phyloP scores from a whole-genome alignment of 2,888 invertebrate genomes.

The Eupelmus urozonus region DNA sequence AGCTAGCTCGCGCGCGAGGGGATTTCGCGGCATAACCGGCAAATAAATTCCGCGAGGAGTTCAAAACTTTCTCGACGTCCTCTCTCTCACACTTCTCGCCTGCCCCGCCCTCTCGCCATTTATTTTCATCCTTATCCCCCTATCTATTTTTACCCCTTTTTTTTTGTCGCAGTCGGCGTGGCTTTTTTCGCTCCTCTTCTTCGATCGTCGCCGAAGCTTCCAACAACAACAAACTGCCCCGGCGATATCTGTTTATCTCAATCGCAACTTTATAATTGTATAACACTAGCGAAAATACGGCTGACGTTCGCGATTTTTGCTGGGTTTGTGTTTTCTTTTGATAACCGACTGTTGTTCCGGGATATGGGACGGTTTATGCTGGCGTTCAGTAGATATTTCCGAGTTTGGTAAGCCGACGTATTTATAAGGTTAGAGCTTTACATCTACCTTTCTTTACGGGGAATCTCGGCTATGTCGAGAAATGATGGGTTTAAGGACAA shows the following conservation, averaged over 20 bases:
- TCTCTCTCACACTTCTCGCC: too few relatives aligned
- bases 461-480: too few relatives aligned
- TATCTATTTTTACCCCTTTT: slow-evolving; percentile 23
- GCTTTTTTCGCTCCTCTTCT: neutral
- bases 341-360: neutral
- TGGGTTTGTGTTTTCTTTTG: too few relatives aligned
- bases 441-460: too few relatives aligned
- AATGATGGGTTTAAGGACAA: too few relatives aligned
- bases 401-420: neutral
- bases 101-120: neutral
- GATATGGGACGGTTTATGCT: too few relatives aligned
- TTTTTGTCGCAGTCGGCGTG: neutral
- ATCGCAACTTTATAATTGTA: neutral
- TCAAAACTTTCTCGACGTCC: slow-evolving; percentile 52
- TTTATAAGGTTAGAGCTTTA: too few relatives aligned
- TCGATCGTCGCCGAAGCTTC: neutral
- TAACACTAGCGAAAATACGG: neutral
- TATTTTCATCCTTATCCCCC: slow-evolving; percentile 34
- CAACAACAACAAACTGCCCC: neutral
- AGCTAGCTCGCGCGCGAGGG: neutral
- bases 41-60: slow-evolving; percentile 55
- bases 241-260: neutral
- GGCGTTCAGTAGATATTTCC: too few relatives aligned
- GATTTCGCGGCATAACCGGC: slow-evolving; percentile 48
- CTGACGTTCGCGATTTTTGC: too few relatives aligned